phyloP scores from a whole-genome alignment of 2,113 vertebrate genomes.

The Crocuta crocuta region DNA sequence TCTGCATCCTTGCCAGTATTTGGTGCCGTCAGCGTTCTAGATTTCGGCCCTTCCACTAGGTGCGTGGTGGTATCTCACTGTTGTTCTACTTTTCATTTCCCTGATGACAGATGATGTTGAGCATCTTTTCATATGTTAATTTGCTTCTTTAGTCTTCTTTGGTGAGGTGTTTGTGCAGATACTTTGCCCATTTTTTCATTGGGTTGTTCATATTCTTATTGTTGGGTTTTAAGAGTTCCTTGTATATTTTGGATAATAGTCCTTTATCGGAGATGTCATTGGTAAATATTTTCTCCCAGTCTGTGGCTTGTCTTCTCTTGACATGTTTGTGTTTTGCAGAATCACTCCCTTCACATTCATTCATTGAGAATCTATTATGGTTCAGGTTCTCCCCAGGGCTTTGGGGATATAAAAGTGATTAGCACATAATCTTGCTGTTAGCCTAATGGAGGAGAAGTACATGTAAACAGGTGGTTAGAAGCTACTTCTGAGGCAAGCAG shows the following conservation, averaged over 20 bases:
- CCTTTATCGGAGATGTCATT: conserved; percentile 15
- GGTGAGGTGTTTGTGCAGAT: background rate
- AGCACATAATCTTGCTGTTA: background rate
- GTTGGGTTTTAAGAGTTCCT: background rate
- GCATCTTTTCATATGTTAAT: background rate
- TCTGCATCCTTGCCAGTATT: background rate
- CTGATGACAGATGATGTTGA: background rate
- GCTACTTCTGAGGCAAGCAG: background rate
- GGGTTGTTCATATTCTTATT: background rate
- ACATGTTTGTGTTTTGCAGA: background rate
- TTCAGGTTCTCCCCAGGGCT: background rate
- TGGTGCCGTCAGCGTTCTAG: background rate
- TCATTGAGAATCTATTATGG: background rate
- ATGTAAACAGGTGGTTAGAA: background rate
- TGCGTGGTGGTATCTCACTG: background rate
- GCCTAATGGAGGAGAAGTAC: background rate
- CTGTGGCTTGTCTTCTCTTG: background rate
- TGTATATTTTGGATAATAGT: background rate
- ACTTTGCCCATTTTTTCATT: background rate
- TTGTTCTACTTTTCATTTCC: background rate
- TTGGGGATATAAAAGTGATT: background rate
- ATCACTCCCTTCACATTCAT: background rate
- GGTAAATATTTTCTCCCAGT: background rate
- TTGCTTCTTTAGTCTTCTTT: background rate
- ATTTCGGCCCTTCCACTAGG: background rate